phyloP scores from a whole-genome alignment of 2,888 invertebrate genomes.

The Athalia cordata region DNA sequence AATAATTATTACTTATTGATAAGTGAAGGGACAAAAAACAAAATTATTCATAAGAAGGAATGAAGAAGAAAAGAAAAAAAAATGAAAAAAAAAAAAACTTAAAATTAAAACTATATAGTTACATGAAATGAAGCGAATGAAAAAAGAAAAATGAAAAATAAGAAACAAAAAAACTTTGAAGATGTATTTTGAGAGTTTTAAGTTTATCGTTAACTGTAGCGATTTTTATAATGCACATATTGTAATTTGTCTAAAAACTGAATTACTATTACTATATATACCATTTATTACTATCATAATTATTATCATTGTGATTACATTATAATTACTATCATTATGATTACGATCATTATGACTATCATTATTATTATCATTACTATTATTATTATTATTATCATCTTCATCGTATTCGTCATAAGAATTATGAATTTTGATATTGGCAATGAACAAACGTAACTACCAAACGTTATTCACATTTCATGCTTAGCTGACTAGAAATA shows the following conservation, averaged over 20 bases:
- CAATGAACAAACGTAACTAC: constrained; percentile 65
- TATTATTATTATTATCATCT: neutral
- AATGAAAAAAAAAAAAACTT: constrained; percentile 2
- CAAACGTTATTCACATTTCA: constrained; percentile 61
- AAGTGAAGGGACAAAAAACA: constrained; percentile 10
- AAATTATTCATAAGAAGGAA: constrained; percentile 9
- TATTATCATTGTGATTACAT: constrained; percentile 45
- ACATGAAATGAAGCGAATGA: neutral
- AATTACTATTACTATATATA: neutral
- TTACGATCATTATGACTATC: no score
- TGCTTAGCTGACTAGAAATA: constrained; percentile 9
- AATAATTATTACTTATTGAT: constrained; percentile 8
- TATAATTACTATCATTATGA: neutral
- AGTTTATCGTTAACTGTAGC: constrained; percentile 42
- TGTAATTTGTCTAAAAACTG: constrained; percentile 22
- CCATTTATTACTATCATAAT: constrained; percentile 31
- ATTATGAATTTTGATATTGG: constrained; percentile 54
- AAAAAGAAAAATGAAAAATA: constrained; percentile 3
- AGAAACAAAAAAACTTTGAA: constrained; percentile 25
- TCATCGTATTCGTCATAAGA: neutral
- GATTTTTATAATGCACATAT: constrained; percentile 47
- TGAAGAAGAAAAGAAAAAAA: constrained; percentile 21
- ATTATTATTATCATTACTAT: no score
- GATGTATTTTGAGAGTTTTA: constrained; percentile 46
- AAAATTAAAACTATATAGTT: neutral